phyloP scores from a whole-genome alignment of 2,888 invertebrate genomes.

The Drosophila neonasuta region DNA sequence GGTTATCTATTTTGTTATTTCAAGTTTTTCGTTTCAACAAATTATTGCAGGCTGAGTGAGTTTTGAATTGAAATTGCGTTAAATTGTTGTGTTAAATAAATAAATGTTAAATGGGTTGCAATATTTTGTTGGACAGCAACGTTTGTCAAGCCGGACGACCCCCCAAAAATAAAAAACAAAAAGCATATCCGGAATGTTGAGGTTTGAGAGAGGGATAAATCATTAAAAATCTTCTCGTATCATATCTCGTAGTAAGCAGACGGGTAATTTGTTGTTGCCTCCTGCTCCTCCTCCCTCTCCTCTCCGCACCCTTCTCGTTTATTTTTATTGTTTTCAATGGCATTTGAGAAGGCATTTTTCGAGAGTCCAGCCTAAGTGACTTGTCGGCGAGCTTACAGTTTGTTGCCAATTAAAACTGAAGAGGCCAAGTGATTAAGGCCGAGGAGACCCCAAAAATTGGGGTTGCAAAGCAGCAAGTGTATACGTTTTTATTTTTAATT shows the following conservation, averaged over 20 bases:
- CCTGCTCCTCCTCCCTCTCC: background rate
- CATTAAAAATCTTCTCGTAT: conserved; percentile 46
- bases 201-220: conserved; percentile 15
- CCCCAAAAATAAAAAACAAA: background rate
- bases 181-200: conserved; percentile 4
- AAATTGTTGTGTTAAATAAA: conserved; percentile 35
- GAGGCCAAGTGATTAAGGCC: conserved; percentile 71
- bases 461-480: conserved; percentile 13
- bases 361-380: conserved; percentile 47
- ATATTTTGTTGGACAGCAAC: conserved; percentile 34
- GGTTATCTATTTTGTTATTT: conserved; percentile 28
- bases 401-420: conserved; percentile 78
- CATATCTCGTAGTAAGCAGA: conserved; percentile 46
- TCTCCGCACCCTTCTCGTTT: conserved; percentile 20
- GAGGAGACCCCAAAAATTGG: conserved; percentile 14
- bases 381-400: conserved; percentile 64
- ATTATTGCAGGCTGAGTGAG: conserved; percentile 65
- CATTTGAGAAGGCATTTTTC: conserved; percentile 21
- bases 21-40: conserved; percentile 28
- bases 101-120: conserved; percentile 43
- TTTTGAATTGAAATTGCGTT: conserved; percentile 48
- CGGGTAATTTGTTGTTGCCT: conserved; percentile 33
- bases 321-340: conserved; percentile 65
- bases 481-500: conserved; percentile 69
- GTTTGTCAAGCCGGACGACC: conserved; percentile 32